Conservation (phyloP, 2,797 vertebrate species). For the Propithecus perrieri region DNA sequence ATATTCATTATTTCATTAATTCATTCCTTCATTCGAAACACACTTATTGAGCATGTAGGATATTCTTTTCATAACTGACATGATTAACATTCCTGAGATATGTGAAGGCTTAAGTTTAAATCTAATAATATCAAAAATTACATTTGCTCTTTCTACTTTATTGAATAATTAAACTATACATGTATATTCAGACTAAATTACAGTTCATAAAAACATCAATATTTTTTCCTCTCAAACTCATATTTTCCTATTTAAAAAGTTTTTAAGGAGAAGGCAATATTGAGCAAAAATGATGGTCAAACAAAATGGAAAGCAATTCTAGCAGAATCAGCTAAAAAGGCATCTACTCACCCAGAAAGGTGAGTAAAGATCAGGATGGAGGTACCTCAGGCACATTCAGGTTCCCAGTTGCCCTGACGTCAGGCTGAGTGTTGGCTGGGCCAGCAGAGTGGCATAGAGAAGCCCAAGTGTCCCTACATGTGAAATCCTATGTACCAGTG, state of each 20-base stretch:
- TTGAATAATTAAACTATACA: not conserved
- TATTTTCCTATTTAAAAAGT: not conserved
- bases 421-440: rapidly evolving
- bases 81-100: not conserved
- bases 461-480: not conserved
- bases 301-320: not conserved
- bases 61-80: not conserved
- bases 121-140: not conserved
- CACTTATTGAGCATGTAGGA: not conserved
- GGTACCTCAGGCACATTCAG: not conserved
- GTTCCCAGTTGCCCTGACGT: not conserved
- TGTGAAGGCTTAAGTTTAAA: not conserved
- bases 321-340: not conserved
- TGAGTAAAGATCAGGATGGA: not conserved
- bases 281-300: not conserved
- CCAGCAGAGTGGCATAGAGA: not conserved
- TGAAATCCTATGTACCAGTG: not conserved
- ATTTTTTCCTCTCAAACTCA: not conserved
- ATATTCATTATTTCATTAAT: not conserved
- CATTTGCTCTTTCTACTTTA: not conserved
- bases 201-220: not conserved
- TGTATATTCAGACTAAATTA: not conserved
- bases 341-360: not conserved
- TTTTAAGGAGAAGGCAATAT: not conserved
- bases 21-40: not conserved